Evolutionary conservation across 2,888 invertebrate genomes (phyloP).

Genomic region (Odontocolon sp.): DNA sequence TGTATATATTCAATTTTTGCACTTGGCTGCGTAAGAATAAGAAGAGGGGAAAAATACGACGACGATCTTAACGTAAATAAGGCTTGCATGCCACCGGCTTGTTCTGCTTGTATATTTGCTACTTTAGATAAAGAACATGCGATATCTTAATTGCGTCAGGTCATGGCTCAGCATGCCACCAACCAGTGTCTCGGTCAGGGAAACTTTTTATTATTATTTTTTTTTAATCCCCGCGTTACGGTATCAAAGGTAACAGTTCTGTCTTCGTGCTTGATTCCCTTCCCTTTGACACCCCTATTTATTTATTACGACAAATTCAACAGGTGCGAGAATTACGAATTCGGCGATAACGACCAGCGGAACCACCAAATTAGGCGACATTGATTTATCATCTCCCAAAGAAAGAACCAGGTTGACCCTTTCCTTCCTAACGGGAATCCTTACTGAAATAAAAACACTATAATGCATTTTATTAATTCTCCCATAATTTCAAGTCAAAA

Average conservation of each 20-base stretch:
- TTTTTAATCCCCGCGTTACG: not conserved
- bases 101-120: conserved; percentile 58
- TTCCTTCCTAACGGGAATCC: too few species aligned
- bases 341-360: not conserved
- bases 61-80: conserved; percentile 6
- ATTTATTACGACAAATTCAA: conserved; percentile 37
- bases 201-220: not conserved
- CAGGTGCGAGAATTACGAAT: conserved; percentile 38
- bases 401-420: too few species aligned
- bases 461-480: too few species aligned
- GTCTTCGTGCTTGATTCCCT: conserved; percentile 24
- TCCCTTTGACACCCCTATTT: not conserved
- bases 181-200: conserved; percentile 40
- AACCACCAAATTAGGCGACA: conserved; percentile 4
- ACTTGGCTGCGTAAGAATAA: not conserved
- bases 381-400: conserved; percentile 28
- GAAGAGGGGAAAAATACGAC: not conserved
- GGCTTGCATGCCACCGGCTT: not conserved
- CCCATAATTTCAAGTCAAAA: too few species aligned
- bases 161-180: conserved; percentile 68
- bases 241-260: not conserved
- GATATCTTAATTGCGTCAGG: conserved; percentile 74
- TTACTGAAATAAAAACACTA: too few species aligned
- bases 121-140: conserved; percentile 60
- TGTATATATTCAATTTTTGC: not conserved